A percentile compares a stretch with the other conserved stretches of the same genome.
These are phyloP conservation scores for Hydriomena furcata DNA, from an alignment of 2,888 invertebrate genomes.

Conservation along the genomic window DNA sequence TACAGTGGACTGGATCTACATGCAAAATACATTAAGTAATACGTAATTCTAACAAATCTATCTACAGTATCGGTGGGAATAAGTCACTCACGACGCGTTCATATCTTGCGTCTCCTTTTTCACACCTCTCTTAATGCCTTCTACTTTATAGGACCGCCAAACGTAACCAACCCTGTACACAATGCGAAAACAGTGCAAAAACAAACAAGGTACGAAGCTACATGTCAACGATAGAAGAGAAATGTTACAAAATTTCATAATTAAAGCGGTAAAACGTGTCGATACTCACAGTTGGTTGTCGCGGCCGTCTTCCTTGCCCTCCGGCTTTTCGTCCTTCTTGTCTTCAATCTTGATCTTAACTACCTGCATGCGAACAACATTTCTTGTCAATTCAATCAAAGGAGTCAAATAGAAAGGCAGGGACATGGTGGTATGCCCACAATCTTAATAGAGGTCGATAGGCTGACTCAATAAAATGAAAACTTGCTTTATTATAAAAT, in stretches of 20 bases:
- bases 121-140: conserved; percentile 35
- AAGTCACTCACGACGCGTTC: conserved; percentile 33
- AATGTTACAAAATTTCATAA: neutral
- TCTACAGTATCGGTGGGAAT: conserved; percentile 12
- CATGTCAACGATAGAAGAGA: conserved; percentile 6
- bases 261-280: neutral
- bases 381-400: neutral
- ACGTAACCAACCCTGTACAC: conserved; percentile 30
- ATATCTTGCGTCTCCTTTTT: conserved; percentile 20
- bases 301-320: conserved; percentile 89
- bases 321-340: conserved; percentile 76
- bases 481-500: too few species aligned
- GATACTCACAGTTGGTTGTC: conserved; percentile 89
- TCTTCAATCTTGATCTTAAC: conserved; percentile 61
- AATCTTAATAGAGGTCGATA: too few species aligned
- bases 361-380: conserved; percentile 3
- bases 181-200: conserved; percentile 28
- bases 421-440: too few species aligned
- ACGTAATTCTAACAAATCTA: conserved; percentile 15
- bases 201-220: conserved; percentile 19
- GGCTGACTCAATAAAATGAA: too few species aligned
- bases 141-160: conserved; percentile 38
- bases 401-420: too few species aligned
- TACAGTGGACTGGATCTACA: too few species aligned
- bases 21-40: too few species aligned